Conservation (phyloP, 2,888 invertebrate genomes). For the Napeogenes sylphis region DNA sequence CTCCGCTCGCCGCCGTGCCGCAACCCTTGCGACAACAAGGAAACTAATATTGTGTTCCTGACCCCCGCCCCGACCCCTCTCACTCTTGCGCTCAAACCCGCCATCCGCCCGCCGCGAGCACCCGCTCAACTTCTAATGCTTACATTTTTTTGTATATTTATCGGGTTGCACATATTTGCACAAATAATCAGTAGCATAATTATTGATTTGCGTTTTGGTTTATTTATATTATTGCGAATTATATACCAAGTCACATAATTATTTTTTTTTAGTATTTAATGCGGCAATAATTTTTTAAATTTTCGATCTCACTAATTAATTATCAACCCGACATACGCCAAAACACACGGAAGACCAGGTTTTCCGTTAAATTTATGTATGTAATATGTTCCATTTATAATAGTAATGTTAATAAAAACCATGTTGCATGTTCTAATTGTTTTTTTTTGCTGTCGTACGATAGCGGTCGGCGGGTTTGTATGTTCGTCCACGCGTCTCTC, state of each 20-base stretch:
- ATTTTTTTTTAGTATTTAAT: no score
- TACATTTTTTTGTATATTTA: not conserved
- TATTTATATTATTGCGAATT: no score
- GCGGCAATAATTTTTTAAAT: no score
- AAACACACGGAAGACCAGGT: conserved; percentile 19
- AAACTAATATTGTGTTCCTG: conserved; percentile 79
- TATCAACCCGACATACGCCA: conserved; percentile 14
- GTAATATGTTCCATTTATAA: no score
- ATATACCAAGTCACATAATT: no score
- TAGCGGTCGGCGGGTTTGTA: conserved; percentile 67
- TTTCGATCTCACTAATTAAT: not conserved
- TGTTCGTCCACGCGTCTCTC: conserved; percentile 53
- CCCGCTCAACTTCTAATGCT: conserved; percentile 19
- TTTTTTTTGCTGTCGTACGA: conserved; percentile 9
- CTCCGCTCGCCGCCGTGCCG: conserved; percentile 74
- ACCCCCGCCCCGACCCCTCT: conserved; percentile 57
- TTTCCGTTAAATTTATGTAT: conserved; percentile 24
- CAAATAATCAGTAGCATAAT: no score
- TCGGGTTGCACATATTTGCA: no score
- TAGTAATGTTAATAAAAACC: no score
- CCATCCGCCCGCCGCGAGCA: conserved; percentile 43
- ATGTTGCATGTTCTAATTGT: no score
- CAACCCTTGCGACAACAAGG: conserved; percentile 79
- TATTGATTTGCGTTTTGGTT: not conserved
- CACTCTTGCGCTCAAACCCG: conserved; percentile 62